These are phyloP conservation scores for Melanotaenia parkinsoni DNA, from an alignment of 2,797 vertebrate species.

Conservation along the genomic window DNA sequence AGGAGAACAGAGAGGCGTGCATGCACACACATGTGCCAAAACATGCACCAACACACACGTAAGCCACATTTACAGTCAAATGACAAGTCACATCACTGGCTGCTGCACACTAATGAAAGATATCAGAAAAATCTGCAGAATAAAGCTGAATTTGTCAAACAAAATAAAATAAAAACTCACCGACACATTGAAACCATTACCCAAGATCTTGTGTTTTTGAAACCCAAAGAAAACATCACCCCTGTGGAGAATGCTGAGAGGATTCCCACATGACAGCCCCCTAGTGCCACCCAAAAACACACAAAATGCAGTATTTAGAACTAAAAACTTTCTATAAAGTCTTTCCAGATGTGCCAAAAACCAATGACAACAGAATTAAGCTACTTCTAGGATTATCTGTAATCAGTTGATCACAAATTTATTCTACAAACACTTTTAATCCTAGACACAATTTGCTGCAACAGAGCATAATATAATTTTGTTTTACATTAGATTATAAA, in stretches of 20 bases:
- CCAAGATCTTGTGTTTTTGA: constrained; percentile 66
- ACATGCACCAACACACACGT: constrained; percentile 39
- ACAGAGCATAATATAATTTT: too few species aligned
- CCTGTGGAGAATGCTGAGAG: constrained; percentile 73
- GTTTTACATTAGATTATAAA: too few species aligned
- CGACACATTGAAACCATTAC: constrained; percentile 80
- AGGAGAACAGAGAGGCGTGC: constrained; percentile 65
- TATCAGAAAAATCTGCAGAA: not conserved
- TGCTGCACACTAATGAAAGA: not conserved
- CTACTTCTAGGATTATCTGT: not conserved
- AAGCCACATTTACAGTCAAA: not conserved
- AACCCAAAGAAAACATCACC: constrained; percentile 73
- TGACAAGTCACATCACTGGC: not conserved
- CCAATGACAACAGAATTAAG: constrained; percentile 48
- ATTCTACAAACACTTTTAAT: too few species aligned
- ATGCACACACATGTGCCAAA: constrained; percentile 62
- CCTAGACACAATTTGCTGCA: too few species aligned
- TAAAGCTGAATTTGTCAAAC: constrained; percentile 5
- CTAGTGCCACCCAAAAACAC: constrained; percentile 41
- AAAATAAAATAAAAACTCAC: constrained; percentile 41
- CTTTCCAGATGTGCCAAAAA: constrained; percentile 80
- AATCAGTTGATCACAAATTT: constrained; percentile 14
- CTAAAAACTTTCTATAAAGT: constrained; percentile 59
- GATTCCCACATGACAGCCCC: constrained; percentile 76
- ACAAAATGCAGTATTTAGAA: constrained; percentile 53